A percentile compares a stretch with the other conserved stretches of the same genome.
Conservation (phyloP, 2,888 invertebrate species). For the Belgica antarctica region DNA sequence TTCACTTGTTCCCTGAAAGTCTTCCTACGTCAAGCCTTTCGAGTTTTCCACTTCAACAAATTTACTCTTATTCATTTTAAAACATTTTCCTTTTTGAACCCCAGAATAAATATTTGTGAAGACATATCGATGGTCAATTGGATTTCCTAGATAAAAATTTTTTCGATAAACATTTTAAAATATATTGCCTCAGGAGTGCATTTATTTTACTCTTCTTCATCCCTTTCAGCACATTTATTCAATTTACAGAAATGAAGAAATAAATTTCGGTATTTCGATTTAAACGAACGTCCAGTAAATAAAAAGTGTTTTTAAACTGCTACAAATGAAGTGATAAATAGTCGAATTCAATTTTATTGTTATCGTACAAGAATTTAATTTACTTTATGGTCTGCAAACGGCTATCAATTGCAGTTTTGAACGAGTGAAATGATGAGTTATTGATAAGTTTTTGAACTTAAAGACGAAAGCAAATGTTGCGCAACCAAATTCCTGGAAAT, state of each 20-base stretch:
- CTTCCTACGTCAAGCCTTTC: no score
- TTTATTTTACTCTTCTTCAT: constrained; percentile 3
- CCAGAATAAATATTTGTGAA: no score
- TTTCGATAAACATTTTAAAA: not conserved
- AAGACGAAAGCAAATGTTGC: constrained; percentile 17
- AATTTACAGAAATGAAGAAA: not conserved
- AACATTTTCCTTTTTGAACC: no score
- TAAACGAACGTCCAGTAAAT: constrained; percentile 3
- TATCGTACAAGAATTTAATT: constrained; percentile 24
- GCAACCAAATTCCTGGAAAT: not conserved
- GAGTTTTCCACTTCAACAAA: no score
- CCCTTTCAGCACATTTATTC: constrained; percentile 2
- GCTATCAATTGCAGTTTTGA: not conserved
- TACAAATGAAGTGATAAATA: constrained; percentile 26
- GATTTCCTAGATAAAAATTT: not conserved
- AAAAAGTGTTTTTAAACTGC: constrained; percentile 1
- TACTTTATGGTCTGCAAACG: constrained; percentile 3
- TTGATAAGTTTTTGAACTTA: not conserved
- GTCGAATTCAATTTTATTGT: constrained; percentile 12
- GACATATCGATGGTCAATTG: not conserved
- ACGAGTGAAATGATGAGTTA: not conserved
- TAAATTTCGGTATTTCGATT: constrained; percentile 1
- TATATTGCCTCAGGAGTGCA: constrained; percentile 5
- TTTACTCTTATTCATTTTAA: no score
- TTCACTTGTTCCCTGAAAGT: no score